Percentiles rank a stretch among this genome's conserved stretches.
These are phyloP conservation scores for Caerostris darwini DNA, from an alignment of 1,140 invertebrate genomes.

Conservation along the genomic window DNA sequence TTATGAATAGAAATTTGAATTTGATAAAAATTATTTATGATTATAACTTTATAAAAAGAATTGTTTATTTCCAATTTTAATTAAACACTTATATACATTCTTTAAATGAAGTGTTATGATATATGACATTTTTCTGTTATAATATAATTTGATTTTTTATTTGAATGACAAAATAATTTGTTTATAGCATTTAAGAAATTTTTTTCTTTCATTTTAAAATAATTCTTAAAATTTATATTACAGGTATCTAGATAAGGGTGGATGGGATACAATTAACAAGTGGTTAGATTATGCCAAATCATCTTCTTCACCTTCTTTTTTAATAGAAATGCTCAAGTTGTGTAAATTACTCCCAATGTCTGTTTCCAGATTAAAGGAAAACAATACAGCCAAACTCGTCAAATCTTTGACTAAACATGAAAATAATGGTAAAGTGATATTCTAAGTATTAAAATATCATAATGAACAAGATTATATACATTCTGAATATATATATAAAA, in stretches of 20 bases:
- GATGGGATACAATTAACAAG: constrained; percentile 92
- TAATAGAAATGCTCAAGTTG: constrained; percentile 92
- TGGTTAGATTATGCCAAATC: constrained; percentile 94
- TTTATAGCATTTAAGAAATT: neutral
- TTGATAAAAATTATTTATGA: too few relatives aligned
- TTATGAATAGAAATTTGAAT: too few relatives aligned
- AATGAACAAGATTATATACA: too few relatives aligned
- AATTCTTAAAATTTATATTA: neutral
- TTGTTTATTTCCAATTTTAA: too few relatives aligned
- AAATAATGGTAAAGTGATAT: constrained; percentile 86
- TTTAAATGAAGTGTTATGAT: too few relatives aligned
- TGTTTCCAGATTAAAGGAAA: constrained; percentile 93
- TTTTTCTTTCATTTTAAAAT: constrained; percentile 80
- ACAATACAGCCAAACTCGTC: constrained; percentile 94
- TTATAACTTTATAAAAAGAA: too few relatives aligned
- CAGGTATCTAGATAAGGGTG: constrained; percentile 93
- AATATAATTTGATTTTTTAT: too few relatives aligned
- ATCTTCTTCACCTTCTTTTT: constrained; percentile 91
- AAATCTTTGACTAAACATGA: constrained; percentile 92
- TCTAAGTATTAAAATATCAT: neutral
- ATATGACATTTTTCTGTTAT: too few relatives aligned
- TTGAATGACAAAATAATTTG: too few relatives aligned
- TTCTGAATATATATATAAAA: too few relatives aligned
- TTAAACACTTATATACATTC: too few relatives aligned
- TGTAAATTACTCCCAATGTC: constrained; percentile 92